phyloP scores from a whole-genome alignment of 2,113 vertebrate species.

The Sarotherodon lohbergeri region DNA sequence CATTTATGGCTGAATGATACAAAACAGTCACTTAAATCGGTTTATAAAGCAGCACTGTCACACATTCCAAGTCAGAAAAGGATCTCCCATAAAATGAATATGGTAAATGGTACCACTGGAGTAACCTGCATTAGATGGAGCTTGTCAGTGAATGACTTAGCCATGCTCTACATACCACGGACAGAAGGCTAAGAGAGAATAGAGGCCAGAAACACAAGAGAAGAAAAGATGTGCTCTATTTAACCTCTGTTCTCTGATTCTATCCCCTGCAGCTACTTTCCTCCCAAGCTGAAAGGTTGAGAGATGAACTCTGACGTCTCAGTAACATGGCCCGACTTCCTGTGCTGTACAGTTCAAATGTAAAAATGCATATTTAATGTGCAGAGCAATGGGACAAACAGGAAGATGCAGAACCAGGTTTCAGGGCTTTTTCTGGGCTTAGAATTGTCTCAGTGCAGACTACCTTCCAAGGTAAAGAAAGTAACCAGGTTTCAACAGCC shows the following conservation, averaged over 20 bases:
- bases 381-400: background rate
- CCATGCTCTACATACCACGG: conserved; percentile 2
- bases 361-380: background rate
- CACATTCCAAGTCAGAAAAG: background rate
- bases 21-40: background rate
- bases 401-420: background rate
- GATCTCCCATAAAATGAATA: background rate
- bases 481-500: background rate
- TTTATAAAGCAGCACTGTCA: background rate
- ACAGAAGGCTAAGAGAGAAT: background rate
- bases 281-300: background rate
- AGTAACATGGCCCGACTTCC: background rate
- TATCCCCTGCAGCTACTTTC: background rate
- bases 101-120: background rate
- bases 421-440: background rate
- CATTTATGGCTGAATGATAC: background rate
- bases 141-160: background rate
- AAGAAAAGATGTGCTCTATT: background rate
- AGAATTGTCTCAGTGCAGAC: background rate
- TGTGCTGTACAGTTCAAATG: background rate
- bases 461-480: background rate
- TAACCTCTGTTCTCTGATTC: conserved; percentile 5
- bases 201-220: background rate
- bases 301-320: background rate
- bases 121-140: background rate